Base-by-base conservation (phyloP, 2,113 vertebrate genomes). In the Lamprologus tigripictilis region DNA sequence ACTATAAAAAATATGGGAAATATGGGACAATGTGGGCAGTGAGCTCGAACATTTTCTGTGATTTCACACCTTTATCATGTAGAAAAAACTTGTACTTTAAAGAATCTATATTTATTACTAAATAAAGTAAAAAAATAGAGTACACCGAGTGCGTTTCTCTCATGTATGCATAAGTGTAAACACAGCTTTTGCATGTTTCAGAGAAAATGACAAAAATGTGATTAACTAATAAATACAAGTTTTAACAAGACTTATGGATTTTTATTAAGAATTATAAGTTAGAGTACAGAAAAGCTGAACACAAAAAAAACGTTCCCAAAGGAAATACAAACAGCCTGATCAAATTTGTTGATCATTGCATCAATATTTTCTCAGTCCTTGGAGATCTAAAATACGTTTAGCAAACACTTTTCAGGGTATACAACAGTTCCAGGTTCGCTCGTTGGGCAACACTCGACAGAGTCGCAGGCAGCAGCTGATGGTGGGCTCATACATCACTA, bases 391-490 rank as follows among this genome's bases (percentile, higher is more conserved):
- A 63, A 12, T 3, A 17, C 5, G 4, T 4, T 9, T 23, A 19
- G 7, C 2, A 66, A 26, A 12, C 1, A 33, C 7, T 21, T 49
- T 16, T 90, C n/a, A 90, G 5, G 94, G 93, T 8, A 93, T 84
- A 94, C 96, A 98, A 66, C 96, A 96, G 94, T 98, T 99, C 99
- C 99, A 99, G 55, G 98, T 97, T 58, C 95, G 93, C 66, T 98
- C 97, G 0, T 94, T 94, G n/a, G 98, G 98, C 45, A 99, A 97
- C 68, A 98, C 94, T 9, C 95, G 95, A 26, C 97, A 95, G 79
- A 99, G 96, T 26, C 95, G 96, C 55, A 99, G 91, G 23, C 97
- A 95, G 81, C 97, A 98, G 96, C 98, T 97, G 89, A 98, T 86
- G 0, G 97, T 97, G 54, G 99, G 98, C 93, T 99, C 98, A 0